Evolutionary conservation across 2,888 invertebrate genomes (phyloP).

Genomic region (Hydroisotoma schaefferi): DNA sequence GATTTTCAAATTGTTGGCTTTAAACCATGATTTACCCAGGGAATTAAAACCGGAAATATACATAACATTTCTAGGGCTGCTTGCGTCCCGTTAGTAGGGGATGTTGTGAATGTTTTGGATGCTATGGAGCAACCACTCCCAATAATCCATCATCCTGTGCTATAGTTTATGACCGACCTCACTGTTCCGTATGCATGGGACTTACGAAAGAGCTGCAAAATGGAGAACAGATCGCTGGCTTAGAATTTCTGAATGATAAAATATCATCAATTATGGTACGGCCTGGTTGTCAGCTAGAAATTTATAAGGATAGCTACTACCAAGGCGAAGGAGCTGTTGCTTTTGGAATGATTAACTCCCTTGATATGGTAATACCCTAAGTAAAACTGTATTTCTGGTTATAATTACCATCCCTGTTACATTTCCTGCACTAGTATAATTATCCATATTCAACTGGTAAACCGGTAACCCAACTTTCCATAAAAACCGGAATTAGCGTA

Average conservation of each 20-base stretch:
- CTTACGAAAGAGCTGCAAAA: conserved; percentile 7
- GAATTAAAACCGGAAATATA: too few species aligned
- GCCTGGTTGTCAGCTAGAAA: conserved; percentile 19
- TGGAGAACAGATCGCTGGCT: conserved; percentile 4
- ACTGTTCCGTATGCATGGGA: conserved; percentile 19
- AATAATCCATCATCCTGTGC: conserved; percentile 17
- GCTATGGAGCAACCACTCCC: conserved; percentile 8
- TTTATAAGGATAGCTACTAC: conserved; percentile 15
- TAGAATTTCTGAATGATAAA: conserved; percentile 16
- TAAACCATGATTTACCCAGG: too few species aligned
- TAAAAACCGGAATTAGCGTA: too few species aligned
- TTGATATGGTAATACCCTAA: too few species aligned
- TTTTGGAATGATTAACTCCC: too few species aligned
- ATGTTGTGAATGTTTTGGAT: conserved; percentile 27
- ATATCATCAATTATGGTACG: conserved; percentile 24
- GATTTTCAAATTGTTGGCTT: too few species aligned
- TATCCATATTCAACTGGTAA: too few species aligned
- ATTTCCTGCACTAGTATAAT: too few species aligned
- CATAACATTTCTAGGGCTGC: background rate
- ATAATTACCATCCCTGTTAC: too few species aligned
- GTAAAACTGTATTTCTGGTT: too few species aligned
- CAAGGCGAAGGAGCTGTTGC: conserved; percentile 20
- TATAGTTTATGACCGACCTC: conserved; percentile 18
- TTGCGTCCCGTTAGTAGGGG: background rate
- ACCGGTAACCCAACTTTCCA: too few species aligned